These are phyloP conservation scores for Pelecanoides urinatrix DNA, from an alignment of 2,113 vertebrate genomes.

Conservation along the genomic window DNA sequence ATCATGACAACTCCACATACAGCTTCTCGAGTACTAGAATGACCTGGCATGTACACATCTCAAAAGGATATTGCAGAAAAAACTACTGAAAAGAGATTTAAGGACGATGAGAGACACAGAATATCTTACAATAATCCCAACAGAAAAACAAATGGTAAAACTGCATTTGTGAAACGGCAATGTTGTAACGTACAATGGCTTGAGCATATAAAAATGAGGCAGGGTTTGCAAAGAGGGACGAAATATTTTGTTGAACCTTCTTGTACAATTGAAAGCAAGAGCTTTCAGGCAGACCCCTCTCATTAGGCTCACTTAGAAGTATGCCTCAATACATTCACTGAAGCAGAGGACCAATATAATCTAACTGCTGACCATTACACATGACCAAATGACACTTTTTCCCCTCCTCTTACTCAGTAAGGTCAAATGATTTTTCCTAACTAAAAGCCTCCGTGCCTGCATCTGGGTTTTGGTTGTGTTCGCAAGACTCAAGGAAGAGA, in stretches of 20 bases:
- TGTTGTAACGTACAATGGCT: too few species aligned
- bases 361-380: background rate
- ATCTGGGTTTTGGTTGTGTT: background rate
- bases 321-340: background rate
- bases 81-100: background rate
- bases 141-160: background rate
- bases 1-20: too few species aligned
- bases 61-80: background rate
- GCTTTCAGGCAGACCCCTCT: background rate
- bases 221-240: background rate
- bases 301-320: background rate
- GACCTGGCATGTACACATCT: background rate
- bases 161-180: background rate
- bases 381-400: background rate
- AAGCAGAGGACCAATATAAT: background rate
- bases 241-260: background rate
- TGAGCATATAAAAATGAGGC: background rate
- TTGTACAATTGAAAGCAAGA: background rate
- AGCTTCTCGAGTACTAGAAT: background rate
- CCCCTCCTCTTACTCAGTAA: background rate
- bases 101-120: background rate
- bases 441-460: background rate
- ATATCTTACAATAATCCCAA: background rate
- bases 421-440: background rate
- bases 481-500: background rate